These are phyloP conservation scores for Malacoraja senta DNA, from an alignment of 2,797 vertebrate genomes.

Conservation along the genomic window DNA sequence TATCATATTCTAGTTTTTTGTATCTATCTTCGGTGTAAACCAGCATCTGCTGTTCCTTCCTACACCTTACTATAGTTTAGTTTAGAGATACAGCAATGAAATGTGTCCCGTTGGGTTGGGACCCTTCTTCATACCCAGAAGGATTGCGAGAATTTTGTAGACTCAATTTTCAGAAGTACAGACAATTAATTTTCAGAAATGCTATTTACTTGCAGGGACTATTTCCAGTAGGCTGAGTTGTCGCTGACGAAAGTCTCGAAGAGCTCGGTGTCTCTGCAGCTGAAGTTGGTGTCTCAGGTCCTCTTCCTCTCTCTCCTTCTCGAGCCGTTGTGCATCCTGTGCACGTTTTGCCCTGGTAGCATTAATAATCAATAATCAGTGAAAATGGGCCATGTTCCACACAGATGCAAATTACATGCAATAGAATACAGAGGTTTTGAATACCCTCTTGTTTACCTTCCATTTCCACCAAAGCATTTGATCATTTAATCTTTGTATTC, in stretches of 20 bases:
- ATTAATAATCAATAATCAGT: background rate
- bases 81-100: no score
- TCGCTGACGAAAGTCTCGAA: conserved; percentile 74
- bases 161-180: background rate
- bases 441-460: background rate
- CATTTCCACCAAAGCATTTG: background rate
- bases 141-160: background rate
- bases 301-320: conserved; percentile 68
- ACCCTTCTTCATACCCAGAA: no score
- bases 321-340: conserved; percentile 57
- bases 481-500: background rate
- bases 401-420: background rate
- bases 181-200: background rate
- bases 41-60: no score
- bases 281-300: conserved; percentile 64
- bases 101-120: no score
- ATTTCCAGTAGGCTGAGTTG: conserved; percentile 75
- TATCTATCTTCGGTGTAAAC: no score
- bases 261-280: conserved; percentile 72
- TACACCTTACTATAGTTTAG: no score
- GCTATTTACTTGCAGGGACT: conserved; percentile 69
- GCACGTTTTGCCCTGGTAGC: conserved; percentile 61
- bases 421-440: background rate
- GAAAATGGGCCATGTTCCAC: background rate
- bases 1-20: no score